Percentiles rank a stretch among this genome's conserved stretches.
phyloP scores from a whole-genome alignment of 2,113 vertebrate genomes.

The Diglossa brunneiventris region DNA sequence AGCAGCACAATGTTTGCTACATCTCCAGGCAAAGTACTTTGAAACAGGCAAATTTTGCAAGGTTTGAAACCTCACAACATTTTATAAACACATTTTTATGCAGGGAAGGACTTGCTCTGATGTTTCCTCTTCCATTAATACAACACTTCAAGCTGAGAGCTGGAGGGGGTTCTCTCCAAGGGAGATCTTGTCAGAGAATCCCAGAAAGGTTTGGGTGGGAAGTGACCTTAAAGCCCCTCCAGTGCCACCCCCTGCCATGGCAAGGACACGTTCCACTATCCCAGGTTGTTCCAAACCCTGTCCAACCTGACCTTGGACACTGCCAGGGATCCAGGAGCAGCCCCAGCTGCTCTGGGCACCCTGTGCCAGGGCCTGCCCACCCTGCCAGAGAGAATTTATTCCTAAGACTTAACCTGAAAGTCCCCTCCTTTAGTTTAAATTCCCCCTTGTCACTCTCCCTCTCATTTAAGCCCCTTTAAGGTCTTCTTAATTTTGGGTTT shows the following conservation, averaged over 20 bases:
- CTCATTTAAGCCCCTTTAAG: background rate
- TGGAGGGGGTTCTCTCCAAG: background rate
- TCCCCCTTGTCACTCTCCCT: background rate
- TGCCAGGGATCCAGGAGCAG: background rate
- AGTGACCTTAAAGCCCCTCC: background rate
- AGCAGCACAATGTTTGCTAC: background rate
- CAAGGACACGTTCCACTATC: background rate
- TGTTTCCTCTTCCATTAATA: background rate
- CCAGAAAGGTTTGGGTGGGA: background rate
- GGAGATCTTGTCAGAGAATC: background rate
- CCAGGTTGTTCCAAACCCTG: rapidly evolving
- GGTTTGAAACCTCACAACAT: background rate
- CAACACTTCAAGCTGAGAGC: background rate
- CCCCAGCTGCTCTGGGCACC: background rate
- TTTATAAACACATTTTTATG: background rate
- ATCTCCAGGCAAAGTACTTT: background rate
- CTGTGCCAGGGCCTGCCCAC: background rate
- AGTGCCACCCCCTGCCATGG: too few relatives aligned
- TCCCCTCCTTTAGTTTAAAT: background rate
- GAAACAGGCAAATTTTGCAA: background rate
- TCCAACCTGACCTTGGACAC: background rate
- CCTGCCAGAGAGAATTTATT: background rate
- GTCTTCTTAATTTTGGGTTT: background rate
- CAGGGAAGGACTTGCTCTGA: background rate
- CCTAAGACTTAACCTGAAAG: background rate